Conservation (phyloP, 1,140 invertebrate genomes). For the Calycopis cecrops region DNA sequence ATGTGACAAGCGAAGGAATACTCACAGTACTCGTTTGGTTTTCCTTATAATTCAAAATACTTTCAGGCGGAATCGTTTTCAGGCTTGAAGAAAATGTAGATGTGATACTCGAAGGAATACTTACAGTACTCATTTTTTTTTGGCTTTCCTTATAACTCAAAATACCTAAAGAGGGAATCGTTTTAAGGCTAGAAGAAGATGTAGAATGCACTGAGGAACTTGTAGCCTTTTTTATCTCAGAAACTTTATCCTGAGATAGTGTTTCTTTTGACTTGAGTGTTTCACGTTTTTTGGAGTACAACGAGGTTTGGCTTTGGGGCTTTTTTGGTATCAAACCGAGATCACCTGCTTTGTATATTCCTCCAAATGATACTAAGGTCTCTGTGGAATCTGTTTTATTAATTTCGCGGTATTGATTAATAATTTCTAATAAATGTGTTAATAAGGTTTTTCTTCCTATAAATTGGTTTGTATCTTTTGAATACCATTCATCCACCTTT, state of each 20-base stretch:
- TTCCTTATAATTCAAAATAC: conserved; percentile 35
- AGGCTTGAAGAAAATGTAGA: conserved; percentile 48
- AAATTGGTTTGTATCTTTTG: conserved; percentile 53
- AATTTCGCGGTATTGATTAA: conserved; percentile 56
- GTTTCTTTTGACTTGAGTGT: conserved; percentile 14
- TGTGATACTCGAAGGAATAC: conserved; percentile 47
- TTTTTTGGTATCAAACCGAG: conserved; percentile 73
- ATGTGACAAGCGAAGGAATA: conserved; percentile 48
- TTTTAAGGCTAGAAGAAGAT: conserved; percentile 49
- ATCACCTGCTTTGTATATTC: conserved; percentile 75
- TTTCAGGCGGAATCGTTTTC: conserved; percentile 55
- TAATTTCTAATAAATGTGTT: conserved; percentile 71
- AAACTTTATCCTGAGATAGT: conserved; percentile 11
- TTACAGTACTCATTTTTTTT: no score
- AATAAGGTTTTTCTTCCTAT: conserved; percentile 75
- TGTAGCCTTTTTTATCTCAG: conserved; percentile 1
- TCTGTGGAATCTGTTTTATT: conserved; percentile 51
- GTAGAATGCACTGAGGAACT: conserved; percentile 30
- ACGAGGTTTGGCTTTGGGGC: conserved; percentile 36
- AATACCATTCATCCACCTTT: conserved; percentile 68
- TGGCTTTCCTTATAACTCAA: no score
- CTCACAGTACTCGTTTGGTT: conserved; percentile 28
- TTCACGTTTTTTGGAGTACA: conserved; percentile 31
- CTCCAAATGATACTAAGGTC: conserved; percentile 61
- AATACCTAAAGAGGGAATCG: conserved; percentile 53